Percentiles rank a stretch among this genome's conserved stretches.
Conservation (phyloP, 2,113 vertebrate species). For the Oreochromis aureus region DNA sequence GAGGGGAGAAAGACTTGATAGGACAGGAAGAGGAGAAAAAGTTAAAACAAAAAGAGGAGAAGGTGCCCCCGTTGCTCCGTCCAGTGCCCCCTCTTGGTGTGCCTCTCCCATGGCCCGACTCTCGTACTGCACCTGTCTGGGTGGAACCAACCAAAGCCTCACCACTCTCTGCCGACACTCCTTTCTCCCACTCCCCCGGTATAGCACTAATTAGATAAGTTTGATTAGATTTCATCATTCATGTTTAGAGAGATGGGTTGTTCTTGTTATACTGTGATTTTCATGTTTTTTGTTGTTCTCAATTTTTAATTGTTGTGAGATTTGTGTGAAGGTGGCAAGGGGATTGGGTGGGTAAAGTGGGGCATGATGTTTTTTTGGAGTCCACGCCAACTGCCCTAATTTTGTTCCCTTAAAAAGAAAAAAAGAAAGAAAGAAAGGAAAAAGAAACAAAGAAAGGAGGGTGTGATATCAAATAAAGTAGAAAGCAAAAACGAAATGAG, state of each 20-base stretch:
- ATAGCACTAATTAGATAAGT: constrained; percentile 39
- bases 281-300: constrained; percentile 50
- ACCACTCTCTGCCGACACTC: constrained; percentile 51
- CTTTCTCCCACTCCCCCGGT: constrained; percentile 51
- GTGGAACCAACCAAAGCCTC: constrained; percentile 54
- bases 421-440: constrained; percentile 44
- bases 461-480: constrained; percentile 54
- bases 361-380: constrained; percentile 70
- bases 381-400: constrained; percentile 79
- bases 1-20: constrained; percentile 41
- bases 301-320: constrained; percentile 60
- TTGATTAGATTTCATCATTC: constrained; percentile 27
- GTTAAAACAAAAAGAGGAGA: constrained; percentile 45
- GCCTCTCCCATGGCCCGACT: constrained; percentile 67
- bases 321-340: constrained; percentile 55
- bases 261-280: constrained; percentile 43
- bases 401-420: constrained; percentile 66
- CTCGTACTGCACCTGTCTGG: constrained; percentile 54
- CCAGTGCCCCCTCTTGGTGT: constrained; percentile 57
- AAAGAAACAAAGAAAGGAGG: constrained; percentile 52
- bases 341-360: constrained; percentile 62
- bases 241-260: constrained; percentile 34
- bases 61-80: constrained; percentile 56
- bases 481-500: constrained; percentile 42
- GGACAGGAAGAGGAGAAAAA: constrained; percentile 52